phyloP scores from a whole-genome alignment of 2,113 vertebrate genomes.

The Takifugu flavidus region DNA sequence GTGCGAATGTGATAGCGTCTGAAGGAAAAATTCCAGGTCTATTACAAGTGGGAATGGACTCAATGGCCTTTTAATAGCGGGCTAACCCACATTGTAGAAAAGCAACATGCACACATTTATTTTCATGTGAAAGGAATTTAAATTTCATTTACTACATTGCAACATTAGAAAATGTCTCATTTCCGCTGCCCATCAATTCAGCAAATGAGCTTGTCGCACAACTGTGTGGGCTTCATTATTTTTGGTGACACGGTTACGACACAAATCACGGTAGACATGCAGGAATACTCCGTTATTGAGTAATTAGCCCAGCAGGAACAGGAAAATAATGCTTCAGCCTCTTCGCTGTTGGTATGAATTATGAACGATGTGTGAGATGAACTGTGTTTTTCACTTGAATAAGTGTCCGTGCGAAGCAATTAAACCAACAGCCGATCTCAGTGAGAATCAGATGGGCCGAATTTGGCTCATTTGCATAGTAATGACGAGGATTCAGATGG shows the following conservation, averaged over 20 bases:
- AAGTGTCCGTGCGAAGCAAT: slow-evolving; percentile 26
- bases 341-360: slow-evolving; percentile 16
- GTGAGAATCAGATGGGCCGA: slow-evolving; percentile 10
- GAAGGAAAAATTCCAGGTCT: too few relatives aligned
- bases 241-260: slow-evolving; percentile 35
- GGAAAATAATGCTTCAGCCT: slow-evolving; percentile 7
- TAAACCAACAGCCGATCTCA: slow-evolving; percentile 17
- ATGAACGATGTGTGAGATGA: slow-evolving; percentile 37
- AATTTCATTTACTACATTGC: slow-evolving; percentile 30
- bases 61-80: too few relatives aligned
- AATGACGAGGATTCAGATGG: too few relatives aligned
- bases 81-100: too few relatives aligned
- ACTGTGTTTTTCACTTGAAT: slow-evolving; percentile 32
- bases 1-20: too few relatives aligned
- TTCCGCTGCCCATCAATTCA: slow-evolving; percentile 22
- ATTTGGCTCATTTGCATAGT: too few relatives aligned
- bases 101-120: not conserved
- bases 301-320: slow-evolving; percentile 24
- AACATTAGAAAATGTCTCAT: slow-evolving; percentile 31
- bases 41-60: too few relatives aligned
- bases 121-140: not conserved
- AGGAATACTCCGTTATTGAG: slow-evolving; percentile 20
- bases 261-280: slow-evolving; percentile 34
- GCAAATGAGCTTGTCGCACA: slow-evolving; percentile 30
- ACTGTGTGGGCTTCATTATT: slow-evolving; percentile 41